Base-by-base conservation (phyloP, 2,113 vertebrate species). In the Tor tambroides region DNA sequence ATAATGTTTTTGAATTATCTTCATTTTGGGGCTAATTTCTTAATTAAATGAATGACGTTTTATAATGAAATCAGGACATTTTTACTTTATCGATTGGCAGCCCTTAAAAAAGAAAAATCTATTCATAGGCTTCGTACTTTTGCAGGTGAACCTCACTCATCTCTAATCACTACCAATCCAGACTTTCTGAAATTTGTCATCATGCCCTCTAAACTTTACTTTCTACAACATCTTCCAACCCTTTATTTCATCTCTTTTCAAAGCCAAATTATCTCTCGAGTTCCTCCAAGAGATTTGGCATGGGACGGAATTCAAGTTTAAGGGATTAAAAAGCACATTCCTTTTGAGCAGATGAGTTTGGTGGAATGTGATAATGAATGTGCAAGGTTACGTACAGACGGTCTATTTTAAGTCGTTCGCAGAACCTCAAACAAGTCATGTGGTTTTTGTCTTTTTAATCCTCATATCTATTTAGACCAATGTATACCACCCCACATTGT, bases 371-470 rank as follows among this genome's bases (percentile, higher is more conserved):
- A 15, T 78, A 32, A 63, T 86, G 63, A 23, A 76, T 54, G 30
- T 43, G 38, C 71, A 74, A 41, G 19, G 65, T 67, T 74, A 9
- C 14, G 46, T 41, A 19, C 21, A 23, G 43, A 35, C 32, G 80
- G 32, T 77, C 71, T 51, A 26, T 26, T 75, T 85, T 76, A 76
- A 56, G 54, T n/a, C 32, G 59, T 26, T 32, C 43, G 32, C 82
- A 65, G 72, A 84, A 38, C 71, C 21, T 79, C 28, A 26, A 38
- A 49, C 23, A 28, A 41, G 21, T 63, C 91, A 91, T 90, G 90
- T 94, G 91, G 82, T 89, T 88, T 46, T 14, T 92, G 89, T 92
- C 91, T 92, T 71, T 51, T 63, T 74, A 92, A 87, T 84, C 65
- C 78, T 85, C 90, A 86, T 89, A 80, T 89, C 87, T 88, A 54